A percentile compares a stretch with the other conserved stretches of the same genome.
phyloP scores from a whole-genome alignment of 2,888 invertebrate genomes.

The Ctenicera cuprea region DNA sequence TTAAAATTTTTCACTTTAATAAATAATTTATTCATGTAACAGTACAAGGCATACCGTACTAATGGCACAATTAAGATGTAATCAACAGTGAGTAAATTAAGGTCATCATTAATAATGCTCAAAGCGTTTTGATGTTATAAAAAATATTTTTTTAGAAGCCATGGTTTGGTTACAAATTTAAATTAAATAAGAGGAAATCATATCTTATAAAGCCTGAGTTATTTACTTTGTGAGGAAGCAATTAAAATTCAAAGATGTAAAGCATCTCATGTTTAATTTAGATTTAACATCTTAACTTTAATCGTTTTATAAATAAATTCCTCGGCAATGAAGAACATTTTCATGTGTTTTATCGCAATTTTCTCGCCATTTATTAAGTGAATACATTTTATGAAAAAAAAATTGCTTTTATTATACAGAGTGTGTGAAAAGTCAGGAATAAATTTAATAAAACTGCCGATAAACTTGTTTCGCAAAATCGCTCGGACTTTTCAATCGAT shows the following conservation, averaged over 20 bases:
- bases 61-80: no score
- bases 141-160: neutral
- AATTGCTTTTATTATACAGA: no score
- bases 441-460: no score
- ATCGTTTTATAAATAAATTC: conserved; percentile 28
- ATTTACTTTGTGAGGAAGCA: conserved; percentile 26
- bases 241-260: conserved; percentile 30
- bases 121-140: neutral
- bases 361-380: no score
- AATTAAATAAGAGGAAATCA: conserved; percentile 29
- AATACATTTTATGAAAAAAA: no score
- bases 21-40: no score
- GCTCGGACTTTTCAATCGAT: no score
- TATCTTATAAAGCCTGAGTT: conserved; percentile 14
- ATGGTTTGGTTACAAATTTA: conserved; percentile 16
- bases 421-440: no score
- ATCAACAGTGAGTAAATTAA: neutral
- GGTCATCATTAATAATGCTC: neutral
- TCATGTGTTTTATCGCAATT: no score
- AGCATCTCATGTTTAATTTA: conserved; percentile 35
- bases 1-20: no score
- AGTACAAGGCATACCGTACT: no score
- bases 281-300: conserved; percentile 29
- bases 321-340: neutral
- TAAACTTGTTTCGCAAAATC: no score